Evolutionary conservation across 2,888 invertebrate genomes (phyloP).

Genomic region (Orchesella flavescens): DNA sequence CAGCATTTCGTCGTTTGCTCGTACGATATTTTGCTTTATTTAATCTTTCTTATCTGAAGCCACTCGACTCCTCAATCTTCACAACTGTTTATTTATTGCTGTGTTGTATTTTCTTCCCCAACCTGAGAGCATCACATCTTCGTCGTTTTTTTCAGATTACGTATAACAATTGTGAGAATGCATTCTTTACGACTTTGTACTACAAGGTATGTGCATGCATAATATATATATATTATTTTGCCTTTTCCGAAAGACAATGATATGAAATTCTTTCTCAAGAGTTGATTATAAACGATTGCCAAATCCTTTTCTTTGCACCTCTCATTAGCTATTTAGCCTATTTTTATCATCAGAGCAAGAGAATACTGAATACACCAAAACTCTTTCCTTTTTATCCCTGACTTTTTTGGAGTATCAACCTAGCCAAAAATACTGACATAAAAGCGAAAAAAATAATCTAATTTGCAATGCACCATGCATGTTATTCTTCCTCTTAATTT

Average conservation of each 20-base stretch:
- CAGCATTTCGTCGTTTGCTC: constrained; percentile 22
- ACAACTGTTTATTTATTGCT: constrained; percentile 63
- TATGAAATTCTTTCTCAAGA: constrained; percentile 44
- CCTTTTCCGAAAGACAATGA: constrained; percentile 30
- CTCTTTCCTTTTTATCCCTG: constrained; percentile 15
- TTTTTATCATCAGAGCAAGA: constrained; percentile 51
- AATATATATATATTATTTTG: too few species aligned
- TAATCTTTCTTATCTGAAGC: constrained; percentile 52
- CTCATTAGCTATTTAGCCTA: constrained; percentile 65
- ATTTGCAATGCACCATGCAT: constrained; percentile 11
- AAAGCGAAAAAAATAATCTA: constrained; percentile 16
- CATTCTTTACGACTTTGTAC: constrained; percentile 22
- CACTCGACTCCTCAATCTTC: constrained; percentile 61
- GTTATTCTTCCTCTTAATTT: constrained; percentile 12
- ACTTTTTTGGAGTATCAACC: constrained; percentile 14
- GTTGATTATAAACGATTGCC: constrained; percentile 59
- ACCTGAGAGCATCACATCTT: constrained; percentile 34
- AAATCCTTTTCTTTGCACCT: constrained; percentile 55
- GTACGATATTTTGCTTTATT: constrained; percentile 17
- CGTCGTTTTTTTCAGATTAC: constrained; percentile 53
- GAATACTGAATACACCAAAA: constrained; percentile 5
- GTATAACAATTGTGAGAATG: constrained; percentile 38
- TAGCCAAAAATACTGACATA: not conserved
- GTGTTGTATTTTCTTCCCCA: constrained; percentile 52
- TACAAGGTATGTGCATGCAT: constrained; percentile 10